phyloP scores from a whole-genome alignment of 2,888 invertebrate genomes.

The Coecobrya sp. region DNA sequence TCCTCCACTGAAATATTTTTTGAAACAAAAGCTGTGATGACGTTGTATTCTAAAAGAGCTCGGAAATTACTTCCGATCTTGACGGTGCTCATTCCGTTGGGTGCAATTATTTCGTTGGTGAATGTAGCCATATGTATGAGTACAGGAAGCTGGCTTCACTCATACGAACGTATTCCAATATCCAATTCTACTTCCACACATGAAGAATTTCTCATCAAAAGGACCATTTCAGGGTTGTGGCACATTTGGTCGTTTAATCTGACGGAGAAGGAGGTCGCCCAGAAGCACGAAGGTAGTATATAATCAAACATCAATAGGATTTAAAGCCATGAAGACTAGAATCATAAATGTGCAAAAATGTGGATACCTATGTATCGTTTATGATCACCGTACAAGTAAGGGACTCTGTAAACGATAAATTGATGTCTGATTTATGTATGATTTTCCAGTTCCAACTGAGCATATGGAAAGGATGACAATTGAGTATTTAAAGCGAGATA shows the following conservation, averaged over 20 bases:
- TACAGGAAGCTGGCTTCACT: constrained; percentile 95
- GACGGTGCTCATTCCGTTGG: constrained; percentile 82
- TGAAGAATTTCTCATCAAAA: constrained; percentile 91
- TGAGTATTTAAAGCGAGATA: constrained; percentile 95
- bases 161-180: constrained; percentile 94
- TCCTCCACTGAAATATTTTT: background rate
- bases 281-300: constrained; percentile 60
- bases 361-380: no score
- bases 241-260: constrained; percentile 90
- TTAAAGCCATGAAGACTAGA: no score
- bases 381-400: no score
- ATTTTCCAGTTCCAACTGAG: constrained; percentile 91
- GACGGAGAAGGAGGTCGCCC: constrained; percentile 75
- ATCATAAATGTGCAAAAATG: no score
- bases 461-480: constrained; percentile 93
- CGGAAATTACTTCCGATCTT: constrained; percentile 84
- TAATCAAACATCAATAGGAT: no score
- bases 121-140: constrained; percentile 92
- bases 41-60: constrained; percentile 83
- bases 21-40: constrained; percentile 71
- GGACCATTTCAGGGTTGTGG: constrained; percentile 94
- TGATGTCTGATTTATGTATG: background rate
- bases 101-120: constrained; percentile 89
- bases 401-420: background rate
- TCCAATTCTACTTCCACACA: constrained; percentile 92